Evolutionary conservation across 92 coral and sea anemone species (phyloP), one percentile per base, ranked within the genome.

Genomic region (Phenganax marumi): DNA sequence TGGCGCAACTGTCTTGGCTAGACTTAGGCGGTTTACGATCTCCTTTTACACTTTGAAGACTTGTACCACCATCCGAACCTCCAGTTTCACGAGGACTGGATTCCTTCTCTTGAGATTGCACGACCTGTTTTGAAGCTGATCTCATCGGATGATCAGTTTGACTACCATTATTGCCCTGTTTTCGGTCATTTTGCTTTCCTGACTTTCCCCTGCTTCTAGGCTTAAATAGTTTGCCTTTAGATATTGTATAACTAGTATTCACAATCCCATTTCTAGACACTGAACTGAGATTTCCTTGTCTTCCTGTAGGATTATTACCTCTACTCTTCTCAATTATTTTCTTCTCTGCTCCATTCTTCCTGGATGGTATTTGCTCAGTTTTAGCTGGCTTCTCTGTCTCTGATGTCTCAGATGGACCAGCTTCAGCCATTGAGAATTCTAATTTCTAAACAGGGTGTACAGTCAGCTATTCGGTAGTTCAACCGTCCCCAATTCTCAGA

Each of bases 361-460:
- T 16, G 11, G 43, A 33, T 33, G 43, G 5, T 33, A 33, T 33
- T 33, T 33, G 11, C 3, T 10, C 46, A 18, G 12, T 49, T 18
- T 66, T 12, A 48, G 50, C 50, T 22, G 14, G 50, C 43, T 17
- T 66, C 50, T 33, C 17, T 66, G 48, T 11, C 17, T 25, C 72
- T 66, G 72, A 66, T 66, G 49, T 11, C 7, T 25, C 72, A 25
- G 72, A 66, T 25, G 72, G 50, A 16, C 72, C 72, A 66, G 72
- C 72, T 24, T 66, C 72, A 4, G 72, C 72, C 72, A 66, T 66
- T 33, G 2, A 33, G 43, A 33, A 5, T 33, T 33, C 43, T 33
- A 33, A 33, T 2, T 33, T 33, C 43, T 33, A 33, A 33, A 5
- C 43, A 33, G 5, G 43, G 43, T 33, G 43, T 2, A 33, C 43